These are phyloP conservation scores for Macrobrachium nipponense DNA, from an alignment of 1,140 invertebrate species.

Conservation along the genomic window DNA sequence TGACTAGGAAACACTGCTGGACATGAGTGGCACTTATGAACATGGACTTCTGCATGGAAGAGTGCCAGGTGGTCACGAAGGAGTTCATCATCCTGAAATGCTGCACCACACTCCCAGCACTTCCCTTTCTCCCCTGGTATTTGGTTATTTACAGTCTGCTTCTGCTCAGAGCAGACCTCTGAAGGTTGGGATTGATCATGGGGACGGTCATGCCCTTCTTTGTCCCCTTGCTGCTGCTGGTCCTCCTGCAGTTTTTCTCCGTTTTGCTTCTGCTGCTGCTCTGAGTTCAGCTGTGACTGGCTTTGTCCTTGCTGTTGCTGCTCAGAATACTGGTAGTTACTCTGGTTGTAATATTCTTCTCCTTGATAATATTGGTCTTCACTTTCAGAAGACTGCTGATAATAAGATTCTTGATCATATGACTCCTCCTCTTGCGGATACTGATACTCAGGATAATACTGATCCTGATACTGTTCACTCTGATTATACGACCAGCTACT, in stretches of 20 bases:
- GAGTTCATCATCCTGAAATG: conserved; percentile 49
- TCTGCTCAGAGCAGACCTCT: conserved; percentile 1
- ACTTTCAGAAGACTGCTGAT: background rate
- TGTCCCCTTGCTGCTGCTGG: background rate
- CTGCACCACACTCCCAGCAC: conserved; percentile 49
- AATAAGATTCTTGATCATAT: background rate
- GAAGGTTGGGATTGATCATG: background rate
- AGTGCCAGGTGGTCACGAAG: conserved; percentile 53
- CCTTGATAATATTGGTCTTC: too few relatives aligned
- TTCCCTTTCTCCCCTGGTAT: background rate
- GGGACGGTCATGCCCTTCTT: too few relatives aligned
- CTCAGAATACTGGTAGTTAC: background rate
- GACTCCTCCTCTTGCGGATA: background rate
- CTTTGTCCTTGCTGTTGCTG: background rate
- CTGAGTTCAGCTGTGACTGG: background rate
- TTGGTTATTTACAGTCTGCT: background rate
- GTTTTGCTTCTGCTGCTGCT: background rate
- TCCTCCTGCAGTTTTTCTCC: background rate
- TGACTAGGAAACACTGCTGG: conserved; percentile 37
- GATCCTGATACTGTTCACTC: conserved; percentile 32
- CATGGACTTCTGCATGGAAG: conserved; percentile 32
- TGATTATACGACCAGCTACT: conserved; percentile 26
- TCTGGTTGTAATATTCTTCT: conserved; percentile 4
- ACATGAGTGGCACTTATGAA: conserved; percentile 36
- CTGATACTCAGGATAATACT: conserved; percentile 23